Evolutionary conservation across 1,140 invertebrate species (phyloP).

Genomic region (Ceratoteleas bidentatus): DNA sequence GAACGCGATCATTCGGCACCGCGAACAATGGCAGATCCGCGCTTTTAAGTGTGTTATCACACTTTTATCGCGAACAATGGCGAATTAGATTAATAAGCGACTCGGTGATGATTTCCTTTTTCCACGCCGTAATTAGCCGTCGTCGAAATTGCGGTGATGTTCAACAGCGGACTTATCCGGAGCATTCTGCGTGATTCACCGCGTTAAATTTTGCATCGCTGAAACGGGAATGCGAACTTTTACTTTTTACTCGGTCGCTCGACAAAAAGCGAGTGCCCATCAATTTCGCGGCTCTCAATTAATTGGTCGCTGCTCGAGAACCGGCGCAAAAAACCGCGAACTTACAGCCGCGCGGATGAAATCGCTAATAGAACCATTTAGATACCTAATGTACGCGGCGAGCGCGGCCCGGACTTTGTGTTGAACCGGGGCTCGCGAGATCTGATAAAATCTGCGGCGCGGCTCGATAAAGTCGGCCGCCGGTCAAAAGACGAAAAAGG

Average conservation of each 20-base stretch:
- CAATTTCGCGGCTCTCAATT: no score
- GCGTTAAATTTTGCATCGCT: no score
- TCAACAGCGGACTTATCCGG: no score
- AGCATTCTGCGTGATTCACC: no score
- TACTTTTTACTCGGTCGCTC: background rate
- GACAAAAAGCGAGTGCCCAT: no score
- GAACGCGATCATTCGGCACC: background rate
- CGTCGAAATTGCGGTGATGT: no score
- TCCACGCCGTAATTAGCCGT: no score
- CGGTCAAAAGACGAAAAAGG: constrained; percentile 16
- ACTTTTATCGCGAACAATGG: constrained; percentile 1
- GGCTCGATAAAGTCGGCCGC: constrained; percentile 19
- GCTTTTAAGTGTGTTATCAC: constrained; percentile 10
- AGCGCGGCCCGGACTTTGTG: background rate
- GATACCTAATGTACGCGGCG: constrained; percentile 12
- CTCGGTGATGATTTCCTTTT: no score
- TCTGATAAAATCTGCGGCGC: constrained; percentile 20
- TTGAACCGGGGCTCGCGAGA: constrained; percentile 12
- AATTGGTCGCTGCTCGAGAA: constrained; percentile 12
- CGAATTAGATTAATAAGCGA: no score
- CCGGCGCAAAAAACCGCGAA: constrained; percentile 2
- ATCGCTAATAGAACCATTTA: constrained; percentile 42
- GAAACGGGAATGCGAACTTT: no score
- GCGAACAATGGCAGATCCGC: constrained; percentile 13
- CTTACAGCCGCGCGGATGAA: constrained; percentile 11